Evolutionary conservation across 2,113 vertebrate species (phyloP).

Genomic region (Melanocharis versteri): DNA sequence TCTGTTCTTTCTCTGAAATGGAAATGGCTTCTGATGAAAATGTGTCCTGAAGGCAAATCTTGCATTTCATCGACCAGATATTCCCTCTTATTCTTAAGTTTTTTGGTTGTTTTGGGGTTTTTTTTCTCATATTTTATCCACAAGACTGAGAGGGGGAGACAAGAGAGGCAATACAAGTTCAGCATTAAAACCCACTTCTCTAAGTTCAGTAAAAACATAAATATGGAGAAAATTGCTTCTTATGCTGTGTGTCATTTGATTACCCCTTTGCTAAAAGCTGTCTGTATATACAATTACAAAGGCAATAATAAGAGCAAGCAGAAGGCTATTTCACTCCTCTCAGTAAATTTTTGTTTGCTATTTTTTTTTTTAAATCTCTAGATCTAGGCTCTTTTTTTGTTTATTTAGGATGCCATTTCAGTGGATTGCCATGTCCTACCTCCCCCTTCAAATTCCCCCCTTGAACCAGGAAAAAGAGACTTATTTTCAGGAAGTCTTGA

Average conservation of each 20-base stretch:
- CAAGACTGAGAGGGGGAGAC: not conserved
- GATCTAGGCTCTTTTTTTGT: not conserved
- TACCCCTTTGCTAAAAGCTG: not conserved
- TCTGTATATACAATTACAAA: not conserved
- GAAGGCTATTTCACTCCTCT: not conserved
- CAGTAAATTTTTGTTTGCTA: not conserved
- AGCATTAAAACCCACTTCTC: not conserved
- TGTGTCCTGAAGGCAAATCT: not conserved
- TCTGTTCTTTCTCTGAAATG: not conserved
- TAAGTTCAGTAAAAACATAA: not conserved
- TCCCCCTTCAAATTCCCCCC: rapidly evolving
- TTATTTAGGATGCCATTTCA: not conserved
- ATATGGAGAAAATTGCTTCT: not conserved
- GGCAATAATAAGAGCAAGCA: not conserved
- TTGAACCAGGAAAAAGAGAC: rapidly evolving
- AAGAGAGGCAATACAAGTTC: not conserved
- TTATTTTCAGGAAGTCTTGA: not conserved
- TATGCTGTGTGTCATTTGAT: not conserved
- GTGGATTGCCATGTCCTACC: rapidly evolving
- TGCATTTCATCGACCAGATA: not conserved
- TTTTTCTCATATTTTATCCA: not conserved
- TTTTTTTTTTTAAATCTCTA: no score
- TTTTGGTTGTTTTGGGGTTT: rapidly evolving
- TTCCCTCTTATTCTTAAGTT: not conserved
- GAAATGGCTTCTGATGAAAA: not conserved